Evolutionary conservation across 2,113 vertebrate species (phyloP).

Genomic region (Plestiodon gilberti): DNA sequence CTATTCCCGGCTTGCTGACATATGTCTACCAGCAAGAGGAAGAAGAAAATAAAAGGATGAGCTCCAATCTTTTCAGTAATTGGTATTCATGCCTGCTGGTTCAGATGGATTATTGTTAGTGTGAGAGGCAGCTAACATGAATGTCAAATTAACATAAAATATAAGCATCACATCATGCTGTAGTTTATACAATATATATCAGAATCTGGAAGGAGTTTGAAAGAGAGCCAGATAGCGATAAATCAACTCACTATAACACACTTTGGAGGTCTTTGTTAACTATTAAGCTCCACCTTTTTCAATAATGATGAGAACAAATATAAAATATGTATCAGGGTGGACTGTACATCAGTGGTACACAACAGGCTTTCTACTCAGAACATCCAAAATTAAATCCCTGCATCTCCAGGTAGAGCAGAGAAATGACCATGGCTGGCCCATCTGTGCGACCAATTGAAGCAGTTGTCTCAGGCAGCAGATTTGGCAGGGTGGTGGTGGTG

Average conservation of each 20-base stretch:
- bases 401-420: no score
- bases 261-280: conserved; percentile 47
- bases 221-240: conserved; percentile 57
- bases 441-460: no score
- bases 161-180: conserved; percentile 51
- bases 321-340: not conserved
- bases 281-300: conserved; percentile 44
- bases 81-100: conserved; percentile 49
- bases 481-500: no score
- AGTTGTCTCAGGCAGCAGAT: no score
- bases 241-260: conserved; percentile 39
- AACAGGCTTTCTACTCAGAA: no score
- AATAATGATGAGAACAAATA: not conserved
- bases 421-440: no score
- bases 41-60: conserved; percentile 52
- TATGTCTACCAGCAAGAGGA: conserved; percentile 48
- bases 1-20: conserved; percentile 49
- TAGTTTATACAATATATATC: conserved; percentile 57
- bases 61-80: conserved; percentile 54
- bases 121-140: conserved; percentile 64
- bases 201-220: conserved; percentile 56
- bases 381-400: no score
- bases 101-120: conserved; percentile 64
- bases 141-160: conserved; percentile 73
- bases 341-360: no score